phyloP scores from a whole-genome alignment of 2,113 vertebrate genomes.

The Otus sunia region DNA sequence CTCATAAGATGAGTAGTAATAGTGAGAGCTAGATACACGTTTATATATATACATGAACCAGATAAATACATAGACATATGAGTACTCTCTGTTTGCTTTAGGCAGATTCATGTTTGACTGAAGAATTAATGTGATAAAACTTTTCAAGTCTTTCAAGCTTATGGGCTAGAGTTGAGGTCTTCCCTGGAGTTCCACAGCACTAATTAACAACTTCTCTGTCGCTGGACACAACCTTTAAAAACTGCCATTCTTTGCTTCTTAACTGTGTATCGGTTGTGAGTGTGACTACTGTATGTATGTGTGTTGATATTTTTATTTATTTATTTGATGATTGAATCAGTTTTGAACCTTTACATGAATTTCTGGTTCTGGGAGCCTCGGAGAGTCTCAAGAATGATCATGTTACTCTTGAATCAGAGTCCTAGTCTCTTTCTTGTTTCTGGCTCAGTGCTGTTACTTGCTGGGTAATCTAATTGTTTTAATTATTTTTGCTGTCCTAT shows the following conservation, averaged over 20 bases:
- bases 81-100: not conserved
- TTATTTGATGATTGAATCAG: not conserved
- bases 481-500: not conserved
- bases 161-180: not conserved
- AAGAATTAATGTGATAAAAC: not conserved
- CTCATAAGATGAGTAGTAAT: not conserved
- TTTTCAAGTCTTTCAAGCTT: not conserved
- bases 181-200: not conserved
- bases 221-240: not conserved
- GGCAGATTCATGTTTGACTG: not conserved
- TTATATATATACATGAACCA: not conserved
- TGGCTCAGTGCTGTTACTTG: not conserved
- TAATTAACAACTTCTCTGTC: not conserved
- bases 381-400: not conserved
- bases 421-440: not conserved
- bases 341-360: not conserved
- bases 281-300: not conserved
- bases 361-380: not conserved
- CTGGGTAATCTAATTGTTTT: accelerated
- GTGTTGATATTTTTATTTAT: not conserved
- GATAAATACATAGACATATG: accelerated
- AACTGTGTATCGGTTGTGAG: not conserved
- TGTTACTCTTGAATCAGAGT: not conserved
- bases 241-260: not conserved
- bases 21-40: accelerated